Evolutionary conservation across 2,797 vertebrate species (phyloP).

Genomic region (Sebastes paucispinis): DNA sequence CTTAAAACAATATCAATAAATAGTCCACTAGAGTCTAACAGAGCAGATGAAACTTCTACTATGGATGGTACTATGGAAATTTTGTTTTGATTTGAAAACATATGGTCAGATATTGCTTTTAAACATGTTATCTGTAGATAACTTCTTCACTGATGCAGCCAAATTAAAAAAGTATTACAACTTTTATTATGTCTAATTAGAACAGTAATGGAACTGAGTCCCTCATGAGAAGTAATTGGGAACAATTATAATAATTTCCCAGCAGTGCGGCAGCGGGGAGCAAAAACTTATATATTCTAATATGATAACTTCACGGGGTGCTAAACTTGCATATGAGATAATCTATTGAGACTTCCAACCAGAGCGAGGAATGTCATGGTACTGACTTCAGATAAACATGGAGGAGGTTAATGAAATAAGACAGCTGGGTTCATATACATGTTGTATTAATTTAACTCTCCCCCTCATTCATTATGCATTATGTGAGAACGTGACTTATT

Average conservation of each 20-base stretch:
- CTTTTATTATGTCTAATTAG: slow-evolving; percentile 21
- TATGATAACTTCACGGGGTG: slow-evolving; percentile 9
- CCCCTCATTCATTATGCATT: slow-evolving; percentile 51
- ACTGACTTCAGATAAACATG: slow-evolving; percentile 40
- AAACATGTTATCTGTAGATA: neutral
- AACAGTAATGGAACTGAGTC: neutral
- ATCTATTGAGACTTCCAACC: slow-evolving; percentile 48
- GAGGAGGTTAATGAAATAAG: slow-evolving; percentile 36
- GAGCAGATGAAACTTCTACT: neutral
- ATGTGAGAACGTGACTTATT: slow-evolving; percentile 21
- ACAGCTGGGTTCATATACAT: slow-evolving; percentile 21
- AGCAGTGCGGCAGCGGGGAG: neutral
- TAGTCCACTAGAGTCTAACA: neutral
- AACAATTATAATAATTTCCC: neutral
- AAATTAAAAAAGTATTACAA: neutral
- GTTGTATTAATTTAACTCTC: slow-evolving; percentile 40
- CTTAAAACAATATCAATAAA: neutral
- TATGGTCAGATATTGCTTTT: neutral
- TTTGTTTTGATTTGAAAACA: neutral
- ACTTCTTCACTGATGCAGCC: slow-evolving; percentile 13
- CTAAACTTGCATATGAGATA: slow-evolving; percentile 25
- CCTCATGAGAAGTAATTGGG: slow-evolving; percentile 16
- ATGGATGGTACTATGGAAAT: neutral
- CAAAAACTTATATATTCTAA: slow-evolving; percentile 1
- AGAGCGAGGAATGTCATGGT: slow-evolving; percentile 2